Evolutionary conservation across 2,797 vertebrate species (phyloP).

Genomic region (Crax fasciolata): DNA sequence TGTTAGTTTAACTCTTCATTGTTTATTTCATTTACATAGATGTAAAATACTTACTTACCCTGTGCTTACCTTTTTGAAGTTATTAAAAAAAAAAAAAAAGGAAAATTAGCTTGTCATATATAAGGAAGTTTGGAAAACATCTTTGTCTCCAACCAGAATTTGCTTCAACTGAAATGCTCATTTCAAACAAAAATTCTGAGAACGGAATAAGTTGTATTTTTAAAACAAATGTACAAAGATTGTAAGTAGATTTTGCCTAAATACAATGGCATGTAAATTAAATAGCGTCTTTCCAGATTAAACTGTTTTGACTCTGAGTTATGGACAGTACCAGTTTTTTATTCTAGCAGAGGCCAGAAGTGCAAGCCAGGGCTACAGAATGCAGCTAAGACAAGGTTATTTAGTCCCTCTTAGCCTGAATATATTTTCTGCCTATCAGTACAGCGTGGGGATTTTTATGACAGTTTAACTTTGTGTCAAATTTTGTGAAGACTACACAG

Average conservation of each 20-base stretch:
- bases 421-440: not conserved
- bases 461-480: not conserved
- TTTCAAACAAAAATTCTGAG: not conserved
- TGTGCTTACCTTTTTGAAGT: not conserved
- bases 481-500: not conserved
- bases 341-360: not conserved
- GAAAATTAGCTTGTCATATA: fast-evolving
- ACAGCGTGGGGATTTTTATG: not conserved
- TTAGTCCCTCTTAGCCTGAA: not conserved
- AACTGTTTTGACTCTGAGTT: not conserved
- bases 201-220: not conserved
- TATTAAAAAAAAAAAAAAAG: not conserved
- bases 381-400: not conserved
- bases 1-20: not conserved
- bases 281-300: not conserved
- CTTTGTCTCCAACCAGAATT: not conserved
- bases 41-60: not conserved
- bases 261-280: not conserved
- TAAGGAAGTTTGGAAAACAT: not conserved
- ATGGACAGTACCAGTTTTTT: not conserved
- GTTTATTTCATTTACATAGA: not conserved
- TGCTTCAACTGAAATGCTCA: not conserved
- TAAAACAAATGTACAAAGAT: not conserved
- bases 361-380: not conserved
- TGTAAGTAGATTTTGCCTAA: not conserved